These are phyloP conservation scores for Eupristina koningsbergeri DNA, from an alignment of 1,140 invertebrate genomes.

Conservation along the genomic window DNA sequence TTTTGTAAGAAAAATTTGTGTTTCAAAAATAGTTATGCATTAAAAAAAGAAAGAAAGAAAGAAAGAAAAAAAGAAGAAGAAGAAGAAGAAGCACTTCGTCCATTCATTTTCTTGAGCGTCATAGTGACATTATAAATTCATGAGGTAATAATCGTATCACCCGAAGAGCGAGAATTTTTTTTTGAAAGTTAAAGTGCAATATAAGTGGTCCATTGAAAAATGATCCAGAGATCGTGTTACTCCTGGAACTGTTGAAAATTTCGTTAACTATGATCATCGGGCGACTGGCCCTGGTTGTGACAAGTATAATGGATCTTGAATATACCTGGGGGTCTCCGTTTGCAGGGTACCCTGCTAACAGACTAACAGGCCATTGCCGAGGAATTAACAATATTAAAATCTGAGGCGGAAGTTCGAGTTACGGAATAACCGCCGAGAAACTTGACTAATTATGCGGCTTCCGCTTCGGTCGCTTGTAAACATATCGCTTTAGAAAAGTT, in stretches of 20 bases:
- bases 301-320: conserved; percentile 17
- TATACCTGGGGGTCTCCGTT: background rate
- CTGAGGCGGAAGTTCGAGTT: conserved; percentile 16
- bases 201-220: background rate
- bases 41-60: too few species aligned
- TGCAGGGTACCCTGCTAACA: background rate
- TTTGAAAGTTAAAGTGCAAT: too few species aligned
- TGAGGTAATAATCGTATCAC: background rate
- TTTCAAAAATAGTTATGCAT: too few species aligned
- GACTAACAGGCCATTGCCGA: background rate
- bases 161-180: too few species aligned
- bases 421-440: background rate
- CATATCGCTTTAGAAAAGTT: background rate
- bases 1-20: too few species aligned
- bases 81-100: too few species aligned
- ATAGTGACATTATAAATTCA: background rate
- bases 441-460: conserved; percentile 26
- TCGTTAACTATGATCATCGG: too few species aligned
- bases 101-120: too few species aligned
- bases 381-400: conserved; percentile 8
- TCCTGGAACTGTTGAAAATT: background rate
- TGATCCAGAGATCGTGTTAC: too few species aligned
- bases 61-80: too few species aligned
- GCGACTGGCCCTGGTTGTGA: too few species aligned
- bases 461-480: background rate